Base-by-base conservation (phyloP, 2,113 vertebrate genomes). In the Porphyrio hochstetteri region DNA sequence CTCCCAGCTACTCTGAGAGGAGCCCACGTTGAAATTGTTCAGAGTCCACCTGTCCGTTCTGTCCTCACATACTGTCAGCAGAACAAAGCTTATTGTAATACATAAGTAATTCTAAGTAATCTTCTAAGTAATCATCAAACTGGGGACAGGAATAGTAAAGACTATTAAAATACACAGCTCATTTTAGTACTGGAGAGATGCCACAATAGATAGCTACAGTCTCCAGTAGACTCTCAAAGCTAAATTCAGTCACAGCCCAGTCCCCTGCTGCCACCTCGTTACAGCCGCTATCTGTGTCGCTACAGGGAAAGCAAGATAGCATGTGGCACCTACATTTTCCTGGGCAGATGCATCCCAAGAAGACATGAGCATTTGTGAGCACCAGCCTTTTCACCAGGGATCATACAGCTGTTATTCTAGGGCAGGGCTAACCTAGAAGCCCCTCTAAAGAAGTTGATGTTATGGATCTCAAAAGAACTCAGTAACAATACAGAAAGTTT, bases 1-100 rank as follows among this genome's bases (percentile, higher is more conserved):
- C 10, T 57, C 74, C 59, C 40, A 69, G 3, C 25, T 91, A 35
- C 44, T 83, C 59, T 57, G 56, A 17, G 44, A 80, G 20, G 15
- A 86, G 7, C 36, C 18, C 3, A 1, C 40, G 15, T 0, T 48
- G 56, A 44, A 33, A 33, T 60, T 1, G 0, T n/a, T 46, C 18
- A 29, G 68, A 74, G 28, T n/a, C 28, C 42, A 40, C 50, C 44
- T 81, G 29, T 20, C 40, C n/a, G 33, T 44, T 74, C 46, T 69
- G 7, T 33, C 42, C 16, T 78, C 31, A 7, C 12, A 2, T 4
- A n/a, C 5, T n/a, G 9, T 31, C 67, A 60, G 48, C 15, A 72
- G 29, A 90, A 50, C 28, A 40, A 31, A 65, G 11, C 14, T 25
- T 8, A 27, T 16, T 55, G 31, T 79, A 44, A 38, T 60, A 10